A percentile compares a stretch with the other conserved stretches of the same genome.
phyloP scores from a whole-genome alignment of 2,888 invertebrate genomes.

The Dilophus febrilis region DNA sequence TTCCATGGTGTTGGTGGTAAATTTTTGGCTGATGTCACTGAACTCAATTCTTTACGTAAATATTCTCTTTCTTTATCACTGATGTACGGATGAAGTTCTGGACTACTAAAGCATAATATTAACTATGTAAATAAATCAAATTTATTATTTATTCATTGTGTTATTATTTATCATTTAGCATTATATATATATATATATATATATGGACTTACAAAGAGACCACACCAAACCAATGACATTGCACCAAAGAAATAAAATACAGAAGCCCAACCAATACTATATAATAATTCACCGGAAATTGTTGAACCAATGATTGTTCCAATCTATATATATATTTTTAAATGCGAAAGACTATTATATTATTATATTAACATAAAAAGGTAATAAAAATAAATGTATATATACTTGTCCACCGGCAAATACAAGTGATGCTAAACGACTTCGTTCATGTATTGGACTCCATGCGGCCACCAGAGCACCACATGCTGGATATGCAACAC shows the following conservation, averaged over 20 bases:
- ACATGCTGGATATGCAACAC: slow-evolving; percentile 68
- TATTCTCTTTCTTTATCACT: slow-evolving; percentile 44
- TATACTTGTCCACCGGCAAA: slow-evolving; percentile 57
- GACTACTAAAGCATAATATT: slow-evolving; percentile 38
- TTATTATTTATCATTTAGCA: no score
- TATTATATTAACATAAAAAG: neutral
- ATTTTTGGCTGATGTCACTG: slow-evolving; percentile 27
- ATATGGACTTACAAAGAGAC: slow-evolving; percentile 38
- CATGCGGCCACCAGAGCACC: slow-evolving; percentile 59
- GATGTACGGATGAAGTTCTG: slow-evolving; percentile 48
- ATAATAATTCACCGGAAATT: slow-evolving; percentile 50
- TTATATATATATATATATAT: neutral
- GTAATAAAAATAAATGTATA: neutral
- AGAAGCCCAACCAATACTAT: slow-evolving; percentile 50
- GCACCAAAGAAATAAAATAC: slow-evolving; percentile 73
- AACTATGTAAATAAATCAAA: slow-evolving; percentile 20
- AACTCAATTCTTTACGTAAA: slow-evolving; percentile 39
- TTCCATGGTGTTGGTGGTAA: slow-evolving; percentile 22
- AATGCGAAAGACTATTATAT: neutral
- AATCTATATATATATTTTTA: slow-evolving; percentile 10
- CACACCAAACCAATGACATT: slow-evolving; percentile 54
- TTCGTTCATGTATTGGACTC: slow-evolving; percentile 63
- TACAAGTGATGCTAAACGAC: slow-evolving; percentile 59
- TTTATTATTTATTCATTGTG: no score
- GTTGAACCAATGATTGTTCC: slow-evolving; percentile 43